phyloP scores from a whole-genome alignment of 2,888 invertebrate genomes.

The Macropis europaea region DNA sequence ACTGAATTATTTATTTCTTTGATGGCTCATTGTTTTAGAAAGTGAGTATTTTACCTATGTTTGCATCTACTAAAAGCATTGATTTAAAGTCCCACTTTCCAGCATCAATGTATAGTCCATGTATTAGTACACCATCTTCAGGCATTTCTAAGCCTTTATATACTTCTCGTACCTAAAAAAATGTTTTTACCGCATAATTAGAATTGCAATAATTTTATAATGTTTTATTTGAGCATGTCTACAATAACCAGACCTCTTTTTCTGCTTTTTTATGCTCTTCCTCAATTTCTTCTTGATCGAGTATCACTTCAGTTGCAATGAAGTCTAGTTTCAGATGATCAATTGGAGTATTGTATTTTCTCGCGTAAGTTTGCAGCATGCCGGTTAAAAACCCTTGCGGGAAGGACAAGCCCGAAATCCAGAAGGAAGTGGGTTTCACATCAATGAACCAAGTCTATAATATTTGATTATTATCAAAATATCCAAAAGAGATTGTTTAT shows the following conservation, averaged over 20 bases:
- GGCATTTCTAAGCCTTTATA: constrained; percentile 83
- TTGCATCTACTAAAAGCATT: constrained; percentile 88
- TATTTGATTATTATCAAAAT: not conserved
- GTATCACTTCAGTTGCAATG: constrained; percentile 81
- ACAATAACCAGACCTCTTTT: constrained; percentile 63
- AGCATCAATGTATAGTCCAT: constrained; percentile 93
- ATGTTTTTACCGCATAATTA: not conserved
- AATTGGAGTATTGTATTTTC: constrained; percentile 92
- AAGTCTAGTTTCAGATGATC: constrained; percentile 93
- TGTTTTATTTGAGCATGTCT: not conserved
- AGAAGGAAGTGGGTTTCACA: constrained; percentile 90
- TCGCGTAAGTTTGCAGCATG: constrained; percentile 92
- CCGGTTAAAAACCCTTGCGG: constrained; percentile 97
- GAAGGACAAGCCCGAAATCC: constrained; percentile 96
- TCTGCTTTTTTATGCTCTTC: constrained; percentile 75
- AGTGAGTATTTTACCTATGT: constrained; percentile 82
- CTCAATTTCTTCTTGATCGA: constrained; percentile 87
- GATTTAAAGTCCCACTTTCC: constrained; percentile 89
- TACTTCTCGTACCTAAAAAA: constrained; percentile 76
- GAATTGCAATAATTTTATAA: constrained; percentile 70
- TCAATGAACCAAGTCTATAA: constrained; percentile 86
- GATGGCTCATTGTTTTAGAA: not conserved
- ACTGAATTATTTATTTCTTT: not conserved
- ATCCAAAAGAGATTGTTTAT: not conserved
- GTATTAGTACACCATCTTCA: constrained; percentile 86